These are phyloP conservation scores for Archilochus colubris DNA, from an alignment of 2,113 vertebrate species.

Conservation along the genomic window DNA sequence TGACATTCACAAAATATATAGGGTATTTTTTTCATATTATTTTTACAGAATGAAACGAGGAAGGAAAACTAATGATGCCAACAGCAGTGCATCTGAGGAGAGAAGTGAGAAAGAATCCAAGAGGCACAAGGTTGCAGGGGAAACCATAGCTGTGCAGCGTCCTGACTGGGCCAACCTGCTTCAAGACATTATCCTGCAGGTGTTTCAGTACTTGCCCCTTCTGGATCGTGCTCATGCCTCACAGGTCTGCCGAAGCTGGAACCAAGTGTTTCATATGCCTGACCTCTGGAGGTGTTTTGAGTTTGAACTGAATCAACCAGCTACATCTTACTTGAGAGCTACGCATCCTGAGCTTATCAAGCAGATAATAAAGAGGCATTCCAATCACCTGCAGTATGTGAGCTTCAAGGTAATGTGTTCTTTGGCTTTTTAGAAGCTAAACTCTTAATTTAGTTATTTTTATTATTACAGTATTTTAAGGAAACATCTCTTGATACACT, in stretches of 20 bases:
- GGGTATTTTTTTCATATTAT: background rate
- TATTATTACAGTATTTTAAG: background rate
- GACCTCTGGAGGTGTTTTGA: conserved; percentile 98
- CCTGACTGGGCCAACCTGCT: conserved; percentile 87
- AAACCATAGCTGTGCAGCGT: background rate
- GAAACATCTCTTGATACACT: background rate
- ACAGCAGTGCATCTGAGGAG: conserved; percentile 72
- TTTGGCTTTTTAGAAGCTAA: background rate
- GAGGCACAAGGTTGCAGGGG: conserved; percentile 75
- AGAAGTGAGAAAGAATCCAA: conserved; percentile 75
- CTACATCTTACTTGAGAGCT: conserved; percentile 93
- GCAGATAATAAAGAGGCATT: conserved; percentile 96
- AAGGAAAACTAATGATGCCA: conserved; percentile 77
- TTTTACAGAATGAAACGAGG: conserved; percentile 89
- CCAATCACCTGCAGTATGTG: conserved; percentile 95
- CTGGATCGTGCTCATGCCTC: conserved; percentile 93
- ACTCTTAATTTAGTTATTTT: no score
- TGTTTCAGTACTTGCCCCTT: conserved; percentile 93
- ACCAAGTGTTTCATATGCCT: conserved; percentile 97
- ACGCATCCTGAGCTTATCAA: conserved; percentile 97
- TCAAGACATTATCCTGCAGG: conserved; percentile 90
- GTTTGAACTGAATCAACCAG: conserved; percentile 95
- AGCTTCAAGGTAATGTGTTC: conserved; percentile 91
- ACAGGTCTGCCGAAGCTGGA: conserved; percentile 93
- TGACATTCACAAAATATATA: background rate